phyloP scores from a whole-genome alignment of 2,113 vertebrate genomes.

The Brachyhypopomus occidentalis region DNA sequence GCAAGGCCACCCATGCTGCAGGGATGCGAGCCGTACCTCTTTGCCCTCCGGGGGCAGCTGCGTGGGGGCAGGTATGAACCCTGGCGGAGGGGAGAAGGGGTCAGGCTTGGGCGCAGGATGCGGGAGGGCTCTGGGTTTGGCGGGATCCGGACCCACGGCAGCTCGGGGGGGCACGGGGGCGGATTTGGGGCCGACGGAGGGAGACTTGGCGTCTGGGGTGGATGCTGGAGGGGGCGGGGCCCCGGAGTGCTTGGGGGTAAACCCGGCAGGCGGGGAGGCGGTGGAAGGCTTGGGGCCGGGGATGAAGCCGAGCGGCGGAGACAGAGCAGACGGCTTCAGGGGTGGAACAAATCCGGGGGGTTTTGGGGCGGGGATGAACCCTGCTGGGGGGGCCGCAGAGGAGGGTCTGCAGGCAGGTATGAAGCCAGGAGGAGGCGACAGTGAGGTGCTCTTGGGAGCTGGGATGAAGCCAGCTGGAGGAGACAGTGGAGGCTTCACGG shows the following conservation, averaged over 20 bases:
- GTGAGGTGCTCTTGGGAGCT: neutral
- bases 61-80: conserved; percentile 44
- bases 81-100: conserved; percentile 37
- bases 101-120: conserved; percentile 16
- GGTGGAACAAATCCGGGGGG: conserved; percentile 39
- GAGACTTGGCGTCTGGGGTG: conserved; percentile 55
- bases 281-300: conserved; percentile 21
- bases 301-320: conserved; percentile 34
- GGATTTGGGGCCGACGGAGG: conserved; percentile 30
- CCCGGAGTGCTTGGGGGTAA: conserved; percentile 37
- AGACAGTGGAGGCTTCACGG: conserved; percentile 49
- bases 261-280: conserved; percentile 38
- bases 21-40: conserved; percentile 63
- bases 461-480: conserved; percentile 46
- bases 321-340: conserved; percentile 11
- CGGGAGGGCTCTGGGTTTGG: neutral
- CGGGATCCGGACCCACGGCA: conserved; percentile 18
- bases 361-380: conserved; percentile 41
- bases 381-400: conserved; percentile 27
- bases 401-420: conserved; percentile 33
- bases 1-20: conserved; percentile 46
- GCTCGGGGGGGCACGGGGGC: conserved; percentile 1
- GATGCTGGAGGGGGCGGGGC: conserved; percentile 46
- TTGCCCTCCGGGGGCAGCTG: conserved; percentile 51
- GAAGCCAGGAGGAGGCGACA: conserved; percentile 20